Evolutionary conservation across 2,797 vertebrate genomes (phyloP), one percentile per base, ranked within the genome.

Genomic region (Stomatorhinus walkeri): DNA sequence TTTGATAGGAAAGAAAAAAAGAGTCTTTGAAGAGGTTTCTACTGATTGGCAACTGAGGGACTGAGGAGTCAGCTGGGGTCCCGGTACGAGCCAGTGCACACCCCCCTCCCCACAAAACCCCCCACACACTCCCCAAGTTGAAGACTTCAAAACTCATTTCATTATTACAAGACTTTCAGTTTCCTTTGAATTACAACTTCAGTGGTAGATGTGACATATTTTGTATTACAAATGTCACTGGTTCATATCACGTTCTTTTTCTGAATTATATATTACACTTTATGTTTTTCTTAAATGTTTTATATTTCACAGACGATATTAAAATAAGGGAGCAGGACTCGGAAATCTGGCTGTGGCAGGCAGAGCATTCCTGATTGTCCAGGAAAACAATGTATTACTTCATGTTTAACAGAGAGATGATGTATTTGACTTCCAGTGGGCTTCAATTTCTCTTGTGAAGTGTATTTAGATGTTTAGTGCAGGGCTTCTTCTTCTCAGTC

Each of bases 11-110:
- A 87, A 54, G 48, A 51, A 88, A 88, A 61, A 64, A 76, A 24
- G 24, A 72, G 87, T 87, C 90, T 92, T 92, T 90, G 49, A 91
- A 91, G 88, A 91, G 88, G 90, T 89, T 92, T 90, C 36, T 88
- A 90, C 72, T 91, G 90, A 92, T 88, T 86, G 64, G 68, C 22
- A 68, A 89, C 90, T 88, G 64, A 14, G 91, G 90, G 59, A 89
- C 90, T 88, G 64, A 14, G 91, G 90, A 90, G 91, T 91, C 91
- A 91, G 91, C 88, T 88, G 52, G 91, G 91, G 91, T 90, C 90
- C 24, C 89, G 89, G 90, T 43, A 79, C 4, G 1, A 40, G 16
- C 36, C 36, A 36, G 32, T 43, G 36, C 72, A 43, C 16, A 0
- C 36, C 16, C 5, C 68, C 28, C 32, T 32, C 54, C 19, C 5